Conservation (phyloP, 1,140 invertebrate species). For the Leptopilina boulardi region DNA sequence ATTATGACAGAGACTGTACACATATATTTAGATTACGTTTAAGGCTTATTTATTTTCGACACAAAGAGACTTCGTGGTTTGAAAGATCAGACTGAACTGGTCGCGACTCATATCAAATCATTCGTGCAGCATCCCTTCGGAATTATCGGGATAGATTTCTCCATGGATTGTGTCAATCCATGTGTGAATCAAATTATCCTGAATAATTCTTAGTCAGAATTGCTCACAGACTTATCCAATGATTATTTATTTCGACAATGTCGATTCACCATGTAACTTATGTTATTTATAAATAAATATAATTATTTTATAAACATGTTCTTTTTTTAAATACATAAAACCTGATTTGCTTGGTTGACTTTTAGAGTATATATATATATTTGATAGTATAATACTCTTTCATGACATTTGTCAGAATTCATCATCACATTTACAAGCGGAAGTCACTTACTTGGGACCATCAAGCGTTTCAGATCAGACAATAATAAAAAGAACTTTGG, state of each 20-base stretch:
- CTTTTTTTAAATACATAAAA: background rate
- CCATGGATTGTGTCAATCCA: conserved; percentile 1
- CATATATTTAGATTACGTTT: conserved; percentile 18
- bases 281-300: conserved; percentile 76
- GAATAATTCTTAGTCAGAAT: conserved; percentile 68
- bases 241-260: conserved; percentile 70
- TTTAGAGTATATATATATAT: background rate
- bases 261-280: conserved; percentile 73
- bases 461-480: conserved; percentile 65
- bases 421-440: conserved; percentile 43
- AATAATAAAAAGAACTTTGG: conserved; percentile 40
- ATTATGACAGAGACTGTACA: conserved; percentile 12
- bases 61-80: background rate
- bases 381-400: background rate
- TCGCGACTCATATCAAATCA: conserved; percentile 38
- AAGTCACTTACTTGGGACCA: conserved; percentile 64
- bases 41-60: conserved; percentile 26
- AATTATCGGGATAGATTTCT: background rate
- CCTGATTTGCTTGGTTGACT: background rate
- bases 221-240: conserved; percentile 69
- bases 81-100: conserved; percentile 42
- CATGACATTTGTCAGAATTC: conserved; percentile 33
- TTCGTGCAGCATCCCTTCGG: conserved; percentile 41
- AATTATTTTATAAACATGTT: conserved; percentile 62
- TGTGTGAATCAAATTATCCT: background rate